These are phyloP conservation scores for Megaceryle alcyon DNA, from an alignment of 2,797 vertebrate genomes.

Conservation along the genomic window DNA sequence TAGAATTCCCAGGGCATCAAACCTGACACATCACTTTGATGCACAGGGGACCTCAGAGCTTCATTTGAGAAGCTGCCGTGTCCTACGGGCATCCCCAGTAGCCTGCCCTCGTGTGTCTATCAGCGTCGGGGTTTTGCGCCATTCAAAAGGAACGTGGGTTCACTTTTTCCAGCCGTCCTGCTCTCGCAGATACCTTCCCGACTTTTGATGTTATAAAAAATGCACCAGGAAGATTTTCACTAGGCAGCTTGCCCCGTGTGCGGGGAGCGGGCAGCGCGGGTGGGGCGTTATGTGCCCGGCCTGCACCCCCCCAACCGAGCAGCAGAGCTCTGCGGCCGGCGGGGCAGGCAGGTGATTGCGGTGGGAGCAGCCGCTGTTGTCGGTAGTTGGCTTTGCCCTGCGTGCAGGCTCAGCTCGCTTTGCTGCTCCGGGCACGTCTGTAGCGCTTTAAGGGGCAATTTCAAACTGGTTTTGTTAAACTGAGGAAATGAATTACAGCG, in stretches of 20 bases:
- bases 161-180: neutral
- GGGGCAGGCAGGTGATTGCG: neutral
- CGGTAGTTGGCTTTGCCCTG: too few species aligned
- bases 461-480: too few species aligned
- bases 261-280: neutral
- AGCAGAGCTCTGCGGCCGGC: neutral
- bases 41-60: fast-evolving
- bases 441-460: too few species aligned
- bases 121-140: fast-evolving
- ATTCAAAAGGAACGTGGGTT: neutral
- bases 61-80: fast-evolving
- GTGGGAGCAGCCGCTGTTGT: neutral
- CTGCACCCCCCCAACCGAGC: too few species aligned
- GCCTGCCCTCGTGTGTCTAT: neutral
- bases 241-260: too few species aligned
- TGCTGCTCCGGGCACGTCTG: too few species aligned
- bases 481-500: too few species aligned
- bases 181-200: neutral
- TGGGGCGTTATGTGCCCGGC: neutral
- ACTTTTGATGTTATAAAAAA: neutral
- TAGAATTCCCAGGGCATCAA: neutral
- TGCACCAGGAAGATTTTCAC: neutral
- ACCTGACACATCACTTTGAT: fast-evolving
- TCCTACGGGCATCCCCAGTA: neutral
- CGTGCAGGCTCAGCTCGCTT: too few species aligned